Percentiles rank a stretch among this genome's conserved stretches.
Evolutionary conservation across 2,888 invertebrate species (phyloP).

Genomic region (Idaea straminata): DNA sequence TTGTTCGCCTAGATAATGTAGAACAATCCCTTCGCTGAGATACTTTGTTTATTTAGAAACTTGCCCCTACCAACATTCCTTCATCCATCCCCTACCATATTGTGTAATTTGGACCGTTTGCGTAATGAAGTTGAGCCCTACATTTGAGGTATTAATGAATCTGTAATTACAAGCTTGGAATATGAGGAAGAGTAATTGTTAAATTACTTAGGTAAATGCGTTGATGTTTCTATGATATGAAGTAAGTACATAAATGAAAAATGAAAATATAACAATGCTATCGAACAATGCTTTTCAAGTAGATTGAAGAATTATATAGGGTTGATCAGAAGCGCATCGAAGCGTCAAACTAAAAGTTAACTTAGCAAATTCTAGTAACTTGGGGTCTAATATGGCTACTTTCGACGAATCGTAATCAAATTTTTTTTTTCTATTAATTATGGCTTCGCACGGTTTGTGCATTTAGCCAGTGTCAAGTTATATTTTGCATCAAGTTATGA

Average conservation of each 20-base stretch:
- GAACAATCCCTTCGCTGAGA: background rate
- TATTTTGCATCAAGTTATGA: too few relatives aligned
- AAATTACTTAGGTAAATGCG: slow-evolving; percentile 1
- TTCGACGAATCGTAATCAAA: too few relatives aligned
- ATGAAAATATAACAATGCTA: background rate
- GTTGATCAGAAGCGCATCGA: too few relatives aligned
- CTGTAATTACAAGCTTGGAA: slow-evolving; percentile 12
- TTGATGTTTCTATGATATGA: slow-evolving; percentile 7
- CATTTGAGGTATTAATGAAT: slow-evolving; percentile 13
- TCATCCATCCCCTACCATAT: background rate
- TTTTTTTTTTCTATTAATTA: too few relatives aligned
- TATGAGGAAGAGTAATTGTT: slow-evolving; percentile 11
- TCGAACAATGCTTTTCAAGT: too few relatives aligned
- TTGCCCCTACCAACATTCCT: background rate
- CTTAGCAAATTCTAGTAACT: too few relatives aligned
- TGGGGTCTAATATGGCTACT: too few relatives aligned
- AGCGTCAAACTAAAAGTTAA: too few relatives aligned
- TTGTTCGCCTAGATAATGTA: too few relatives aligned
- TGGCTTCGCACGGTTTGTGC: too few relatives aligned
- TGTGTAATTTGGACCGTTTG: slow-evolving; percentile 7
- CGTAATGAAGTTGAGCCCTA: slow-evolving; percentile 6
- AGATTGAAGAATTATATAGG: too few relatives aligned
- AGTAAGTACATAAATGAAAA: background rate
- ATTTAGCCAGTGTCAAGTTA: too few relatives aligned
- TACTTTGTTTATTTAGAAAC: background rate